phyloP scores from a whole-genome alignment of 2,113 vertebrate genomes.

The Rafetus swinhoei region DNA sequence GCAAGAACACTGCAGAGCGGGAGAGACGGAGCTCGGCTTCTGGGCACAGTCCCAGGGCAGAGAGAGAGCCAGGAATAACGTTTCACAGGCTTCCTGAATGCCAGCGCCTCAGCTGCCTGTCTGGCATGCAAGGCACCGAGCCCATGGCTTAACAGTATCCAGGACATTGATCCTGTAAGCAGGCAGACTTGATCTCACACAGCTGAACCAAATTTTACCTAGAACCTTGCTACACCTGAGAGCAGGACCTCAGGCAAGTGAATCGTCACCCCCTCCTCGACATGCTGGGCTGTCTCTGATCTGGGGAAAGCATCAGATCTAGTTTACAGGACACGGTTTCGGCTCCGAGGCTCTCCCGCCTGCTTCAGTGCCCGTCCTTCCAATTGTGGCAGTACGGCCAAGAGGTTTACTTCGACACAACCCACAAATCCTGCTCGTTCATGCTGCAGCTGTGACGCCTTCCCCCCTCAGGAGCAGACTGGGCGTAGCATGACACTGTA shows the following conservation, averaged over 20 bases:
- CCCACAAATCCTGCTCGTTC: background rate
- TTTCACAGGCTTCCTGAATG: background rate
- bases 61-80: background rate
- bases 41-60: fast-evolving
- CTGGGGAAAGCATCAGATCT: background rate
- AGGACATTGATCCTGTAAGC: background rate
- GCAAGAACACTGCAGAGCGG: background rate
- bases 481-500: background rate
- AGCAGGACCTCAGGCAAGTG: background rate
- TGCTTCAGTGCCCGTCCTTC: background rate
- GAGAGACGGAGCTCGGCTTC: background rate
- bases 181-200: background rate
- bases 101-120: fast-evolving
- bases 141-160: background rate
- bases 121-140: fast-evolving
- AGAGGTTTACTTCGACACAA: too few relatives aligned
- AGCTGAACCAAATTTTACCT: background rate
- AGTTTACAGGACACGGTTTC: background rate
- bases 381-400: too few relatives aligned
- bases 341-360: background rate
- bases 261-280: background rate
- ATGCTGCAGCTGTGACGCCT: background rate
- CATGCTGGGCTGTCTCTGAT: background rate
- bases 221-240: background rate
- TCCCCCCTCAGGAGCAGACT: background rate